phyloP scores from a whole-genome alignment of 2,797 vertebrate genomes.

The Discoglossus pictus region DNA sequence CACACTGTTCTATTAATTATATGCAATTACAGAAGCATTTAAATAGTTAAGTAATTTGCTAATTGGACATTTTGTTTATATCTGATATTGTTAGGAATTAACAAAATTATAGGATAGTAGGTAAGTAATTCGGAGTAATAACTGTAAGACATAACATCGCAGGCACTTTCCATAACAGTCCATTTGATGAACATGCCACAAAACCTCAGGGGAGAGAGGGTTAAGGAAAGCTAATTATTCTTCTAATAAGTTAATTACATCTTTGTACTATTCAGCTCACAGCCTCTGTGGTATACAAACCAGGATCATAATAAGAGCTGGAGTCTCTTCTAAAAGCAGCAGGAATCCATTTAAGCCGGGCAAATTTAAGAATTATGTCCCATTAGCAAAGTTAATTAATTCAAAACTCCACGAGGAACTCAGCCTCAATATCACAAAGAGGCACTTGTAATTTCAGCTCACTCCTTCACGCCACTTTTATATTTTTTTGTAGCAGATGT shows the following conservation, averaged over 20 bases:
- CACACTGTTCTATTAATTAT: too few relatives aligned
- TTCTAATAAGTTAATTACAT: conserved; percentile 32
- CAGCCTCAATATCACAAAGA: conserved; percentile 33
- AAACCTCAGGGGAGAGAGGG: conserved; percentile 3
- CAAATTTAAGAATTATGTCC: conserved; percentile 34
- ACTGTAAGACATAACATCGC: too few relatives aligned
- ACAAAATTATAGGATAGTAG: too few relatives aligned
- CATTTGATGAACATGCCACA: conserved; percentile 9
- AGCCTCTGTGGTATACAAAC: conserved; percentile 8
- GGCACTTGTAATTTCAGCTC: not conserved
- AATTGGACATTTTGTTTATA: too few relatives aligned
- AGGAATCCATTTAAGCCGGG: conserved; percentile 13
- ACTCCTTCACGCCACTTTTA: too few relatives aligned
- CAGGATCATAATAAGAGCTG: conserved; percentile 11
- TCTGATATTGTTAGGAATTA: too few relatives aligned
- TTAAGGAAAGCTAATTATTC: conserved; percentile 22
- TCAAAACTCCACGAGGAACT: conserved; percentile 15
- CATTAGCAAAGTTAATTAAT: conserved; percentile 33
- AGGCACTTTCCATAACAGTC: too few relatives aligned
- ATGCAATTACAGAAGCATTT: too few relatives aligned
- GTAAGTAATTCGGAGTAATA: too few relatives aligned
- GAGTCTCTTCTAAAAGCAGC: conserved; percentile 25
- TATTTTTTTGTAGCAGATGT: too few relatives aligned
- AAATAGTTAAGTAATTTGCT: too few relatives aligned
- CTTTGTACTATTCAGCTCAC: not conserved